phyloP scores from a whole-genome alignment of 2,888 invertebrate species.

The Phengaris alcon region DNA sequence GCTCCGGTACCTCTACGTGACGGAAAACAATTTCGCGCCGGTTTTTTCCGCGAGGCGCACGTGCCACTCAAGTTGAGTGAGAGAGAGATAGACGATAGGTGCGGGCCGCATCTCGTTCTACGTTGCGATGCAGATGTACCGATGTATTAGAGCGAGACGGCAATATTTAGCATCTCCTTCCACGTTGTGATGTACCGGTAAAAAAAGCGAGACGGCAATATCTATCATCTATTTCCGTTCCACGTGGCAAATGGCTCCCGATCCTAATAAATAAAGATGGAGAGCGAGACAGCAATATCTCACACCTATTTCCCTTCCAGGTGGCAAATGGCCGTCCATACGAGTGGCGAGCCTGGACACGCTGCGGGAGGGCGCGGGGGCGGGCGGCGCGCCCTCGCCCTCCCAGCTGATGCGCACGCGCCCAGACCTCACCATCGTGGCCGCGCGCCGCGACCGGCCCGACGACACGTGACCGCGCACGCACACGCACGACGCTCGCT shows the following conservation, averaged over 20 bases:
- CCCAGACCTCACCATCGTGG: slow-evolving; percentile 70
- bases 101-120: no score
- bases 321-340: slow-evolving; percentile 65
- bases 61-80: no score
- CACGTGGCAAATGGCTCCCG: slow-evolving; percentile 59
- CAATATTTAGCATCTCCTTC: no score
- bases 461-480: slow-evolving; percentile 42
- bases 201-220: no score
- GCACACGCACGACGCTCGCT: neutral
- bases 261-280: no score
- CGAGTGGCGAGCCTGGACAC: slow-evolving; percentile 68
- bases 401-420: slow-evolving; percentile 65
- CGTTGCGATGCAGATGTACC: no score
- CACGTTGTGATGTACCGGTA: no score
- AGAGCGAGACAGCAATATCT: neutral
- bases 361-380: slow-evolving; percentile 47
- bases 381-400: slow-evolving; percentile 57
- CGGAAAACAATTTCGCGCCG: no score
- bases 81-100: no score
- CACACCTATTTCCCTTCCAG: slow-evolving; percentile 38
- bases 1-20: no score
- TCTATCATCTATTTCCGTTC: neutral
- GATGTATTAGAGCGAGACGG: no score
- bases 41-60: no score
- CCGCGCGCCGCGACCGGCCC: slow-evolving; percentile 47